phyloP scores from a whole-genome alignment of 1,140 invertebrate genomes.

The Gonioctena quinquepunctata region DNA sequence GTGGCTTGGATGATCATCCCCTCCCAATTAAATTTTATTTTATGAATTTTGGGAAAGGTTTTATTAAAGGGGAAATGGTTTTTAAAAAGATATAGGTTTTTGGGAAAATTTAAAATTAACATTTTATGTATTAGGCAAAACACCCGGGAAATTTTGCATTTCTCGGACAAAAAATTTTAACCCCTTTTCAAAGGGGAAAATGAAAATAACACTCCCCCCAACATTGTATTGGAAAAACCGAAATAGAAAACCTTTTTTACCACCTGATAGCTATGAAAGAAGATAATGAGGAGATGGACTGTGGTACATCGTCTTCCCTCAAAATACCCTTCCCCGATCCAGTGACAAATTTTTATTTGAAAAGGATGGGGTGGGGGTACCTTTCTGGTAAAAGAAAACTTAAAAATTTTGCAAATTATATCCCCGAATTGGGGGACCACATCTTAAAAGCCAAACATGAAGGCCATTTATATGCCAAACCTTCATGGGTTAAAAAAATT shows the following conservation, averaged over 20 bases:
- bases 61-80: neutral
- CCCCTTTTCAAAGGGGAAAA: neutral
- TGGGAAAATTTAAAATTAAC: neutral
- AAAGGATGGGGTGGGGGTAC: neutral
- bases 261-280: neutral
- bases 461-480: neutral
- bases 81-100: neutral
- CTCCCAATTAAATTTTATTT: neutral
- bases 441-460: neutral
- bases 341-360: neutral
- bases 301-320: neutral
- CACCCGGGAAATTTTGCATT: no score
- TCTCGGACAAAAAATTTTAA: neutral
- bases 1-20: neutral
- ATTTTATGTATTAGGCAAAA: neutral
- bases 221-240: neutral
- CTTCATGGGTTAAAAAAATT: no score
- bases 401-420: neutral
- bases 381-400: neutral
- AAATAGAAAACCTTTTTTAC: neutral
- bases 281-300: neutral
- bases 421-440: no score
- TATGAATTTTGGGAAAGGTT: neutral
- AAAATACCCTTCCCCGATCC: no score
- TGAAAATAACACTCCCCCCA: neutral